Conservation (phyloP, 2,888 invertebrate species). For the Sepioteuthis lessoniana region DNA sequence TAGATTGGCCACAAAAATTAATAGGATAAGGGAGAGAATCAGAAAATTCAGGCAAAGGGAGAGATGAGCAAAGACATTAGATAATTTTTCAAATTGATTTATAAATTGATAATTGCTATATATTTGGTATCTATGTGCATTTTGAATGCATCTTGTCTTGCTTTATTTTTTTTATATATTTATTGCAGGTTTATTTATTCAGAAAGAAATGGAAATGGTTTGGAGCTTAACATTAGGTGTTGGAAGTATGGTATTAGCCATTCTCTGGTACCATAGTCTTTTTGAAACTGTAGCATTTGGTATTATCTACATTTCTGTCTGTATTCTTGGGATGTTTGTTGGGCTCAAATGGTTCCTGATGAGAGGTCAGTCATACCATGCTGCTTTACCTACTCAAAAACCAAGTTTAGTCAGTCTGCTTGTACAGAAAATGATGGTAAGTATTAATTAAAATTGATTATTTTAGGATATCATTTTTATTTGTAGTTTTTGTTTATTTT, state of each 20-base stretch:
- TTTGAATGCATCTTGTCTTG: neutral
- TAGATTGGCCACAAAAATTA: too few relatives aligned
- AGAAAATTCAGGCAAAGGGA: too few relatives aligned
- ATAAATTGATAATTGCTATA: too few relatives aligned
- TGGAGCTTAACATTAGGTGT: constrained; percentile 48
- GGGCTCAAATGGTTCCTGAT: constrained; percentile 65
- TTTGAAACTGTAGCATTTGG: constrained; percentile 53
- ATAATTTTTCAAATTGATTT: too few relatives aligned
- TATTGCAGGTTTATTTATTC: neutral
- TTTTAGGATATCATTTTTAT: too few relatives aligned
- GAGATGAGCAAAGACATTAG: too few relatives aligned
- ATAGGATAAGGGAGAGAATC: too few relatives aligned
- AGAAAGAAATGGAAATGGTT: constrained; percentile 24
- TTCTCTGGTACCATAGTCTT: constrained; percentile 58
- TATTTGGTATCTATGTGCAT: too few relatives aligned
- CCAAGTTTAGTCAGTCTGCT: constrained; percentile 55
- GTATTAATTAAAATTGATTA: neutral
- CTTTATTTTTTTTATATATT: neutral
- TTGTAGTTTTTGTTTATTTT: too few relatives aligned
- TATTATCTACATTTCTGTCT: constrained; percentile 55
- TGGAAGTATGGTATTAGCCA: constrained; percentile 53
- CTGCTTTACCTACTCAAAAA: constrained; percentile 51
- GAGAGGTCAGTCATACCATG: constrained; percentile 64
- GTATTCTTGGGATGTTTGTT: constrained; percentile 60
- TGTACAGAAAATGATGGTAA: constrained; percentile 66